These are phyloP conservation scores for Alouatta palliata DNA, from an alignment of 2,113 vertebrate species.

Conservation along the genomic window DNA sequence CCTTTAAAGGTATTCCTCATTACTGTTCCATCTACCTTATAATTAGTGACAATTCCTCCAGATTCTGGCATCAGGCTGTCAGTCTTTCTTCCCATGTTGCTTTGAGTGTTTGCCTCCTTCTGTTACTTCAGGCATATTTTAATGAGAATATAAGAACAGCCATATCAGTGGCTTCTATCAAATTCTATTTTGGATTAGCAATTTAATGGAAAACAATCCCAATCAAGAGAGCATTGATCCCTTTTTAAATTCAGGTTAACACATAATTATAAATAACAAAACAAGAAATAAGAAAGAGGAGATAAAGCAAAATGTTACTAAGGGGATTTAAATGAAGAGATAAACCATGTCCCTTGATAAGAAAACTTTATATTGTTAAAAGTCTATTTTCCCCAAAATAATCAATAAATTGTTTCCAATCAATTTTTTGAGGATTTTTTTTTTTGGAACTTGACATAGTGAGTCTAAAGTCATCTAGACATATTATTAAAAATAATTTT, in stretches of 20 bases:
- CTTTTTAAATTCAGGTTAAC: not conserved
- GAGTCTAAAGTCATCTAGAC: not conserved
- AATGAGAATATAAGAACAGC: conserved; percentile 54
- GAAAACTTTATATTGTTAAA: not conserved
- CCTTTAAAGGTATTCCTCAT: not conserved
- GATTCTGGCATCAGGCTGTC: not conserved
- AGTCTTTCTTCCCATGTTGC: not conserved
- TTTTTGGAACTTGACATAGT: not conserved
- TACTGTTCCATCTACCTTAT: conserved; percentile 31
- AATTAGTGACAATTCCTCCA: conserved; percentile 55
- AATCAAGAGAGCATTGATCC: not conserved
- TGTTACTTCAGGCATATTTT: conserved; percentile 57
- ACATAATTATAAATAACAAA: conserved; percentile 7
- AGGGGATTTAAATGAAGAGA: not conserved
- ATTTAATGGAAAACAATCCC: conserved; percentile 27
- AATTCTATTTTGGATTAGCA: conserved; percentile 52
- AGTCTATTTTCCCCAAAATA: not conserved
- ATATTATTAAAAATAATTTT: not conserved
- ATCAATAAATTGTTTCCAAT: not conserved
- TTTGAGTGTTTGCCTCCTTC: conserved; percentile 8
- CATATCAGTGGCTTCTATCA: not conserved
- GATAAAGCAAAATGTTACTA: not conserved
- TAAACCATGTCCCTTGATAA: not conserved
- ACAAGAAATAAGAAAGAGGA: not conserved
- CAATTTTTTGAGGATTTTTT: not conserved